Evolutionary conservation across 1,140 invertebrate species (phyloP).

Genomic region (Leptopilina clavipes): DNA sequence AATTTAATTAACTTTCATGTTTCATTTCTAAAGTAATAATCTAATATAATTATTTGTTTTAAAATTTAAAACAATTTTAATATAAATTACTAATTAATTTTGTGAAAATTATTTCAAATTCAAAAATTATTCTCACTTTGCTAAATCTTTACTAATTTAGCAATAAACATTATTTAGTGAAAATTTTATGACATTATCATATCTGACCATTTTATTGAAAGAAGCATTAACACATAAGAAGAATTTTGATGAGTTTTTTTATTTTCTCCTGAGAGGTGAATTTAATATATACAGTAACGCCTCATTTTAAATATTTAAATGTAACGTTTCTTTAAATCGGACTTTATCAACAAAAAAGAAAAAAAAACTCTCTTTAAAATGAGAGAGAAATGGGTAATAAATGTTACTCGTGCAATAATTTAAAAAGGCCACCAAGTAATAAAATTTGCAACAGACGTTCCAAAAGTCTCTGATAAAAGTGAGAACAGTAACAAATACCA

Average conservation of each 20-base stretch:
- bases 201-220: not conserved
- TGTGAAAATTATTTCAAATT: too few relatives aligned
- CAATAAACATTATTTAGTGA: too few relatives aligned
- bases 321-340: not conserved
- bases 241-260: not conserved
- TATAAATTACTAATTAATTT: too few relatives aligned
- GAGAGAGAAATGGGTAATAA: not conserved
- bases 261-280: not conserved
- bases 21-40: too few relatives aligned
- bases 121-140: too few relatives aligned
- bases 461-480: not conserved
- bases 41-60: too few relatives aligned
- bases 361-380: not conserved
- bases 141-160: too few relatives aligned
- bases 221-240: not conserved
- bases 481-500: constrained; percentile 49
- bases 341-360: not conserved
- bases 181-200: not conserved
- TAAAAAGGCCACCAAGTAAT: not conserved
- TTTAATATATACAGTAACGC: not conserved
- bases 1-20: too few relatives aligned
- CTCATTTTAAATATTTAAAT: not conserved
- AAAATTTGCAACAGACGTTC: constrained; percentile 23
- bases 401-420: constrained; percentile 9
- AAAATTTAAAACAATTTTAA: too few relatives aligned